phyloP scores from a whole-genome alignment of 1,140 invertebrate species.

The Nixonia krombeini region DNA sequence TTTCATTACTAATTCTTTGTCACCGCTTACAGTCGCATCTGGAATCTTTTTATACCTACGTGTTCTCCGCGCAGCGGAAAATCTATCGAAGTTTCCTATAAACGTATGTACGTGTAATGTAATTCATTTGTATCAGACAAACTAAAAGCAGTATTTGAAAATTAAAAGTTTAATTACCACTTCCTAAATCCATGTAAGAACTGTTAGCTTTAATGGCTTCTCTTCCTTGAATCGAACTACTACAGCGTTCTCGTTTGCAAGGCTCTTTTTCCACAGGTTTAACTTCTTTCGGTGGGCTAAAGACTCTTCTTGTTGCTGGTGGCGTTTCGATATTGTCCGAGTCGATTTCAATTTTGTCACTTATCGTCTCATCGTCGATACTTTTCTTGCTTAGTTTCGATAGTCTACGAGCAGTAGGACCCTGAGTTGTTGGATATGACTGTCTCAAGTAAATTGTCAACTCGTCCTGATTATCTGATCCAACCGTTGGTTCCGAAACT shows the following conservation, averaged over 20 bases:
- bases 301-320: slow-evolving; percentile 81
- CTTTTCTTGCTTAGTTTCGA: slow-evolving; percentile 54
- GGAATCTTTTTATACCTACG: slow-evolving; percentile 84
- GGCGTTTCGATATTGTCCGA: slow-evolving; percentile 93
- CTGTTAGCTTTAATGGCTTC: slow-evolving; percentile 48
- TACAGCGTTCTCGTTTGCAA: slow-evolving; percentile 67
- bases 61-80: slow-evolving; percentile 84
- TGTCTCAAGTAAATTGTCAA: slow-evolving; percentile 78
- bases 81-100: slow-evolving; percentile 86
- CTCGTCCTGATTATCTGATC: slow-evolving; percentile 67
- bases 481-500: slow-evolving; percentile 30
- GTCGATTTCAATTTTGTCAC: slow-evolving; percentile 87
- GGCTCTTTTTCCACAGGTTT: slow-evolving; percentile 72
- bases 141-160: no score
- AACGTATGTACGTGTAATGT: no score
- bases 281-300: slow-evolving; percentile 76
- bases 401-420: slow-evolving; percentile 45
- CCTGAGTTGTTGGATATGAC: slow-evolving; percentile 55
- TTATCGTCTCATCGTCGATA: slow-evolving; percentile 66
- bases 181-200: slow-evolving; percentile 61
- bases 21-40: slow-evolving; percentile 61
- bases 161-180: no score
- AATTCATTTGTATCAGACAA: no score
- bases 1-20: slow-evolving; percentile 73
- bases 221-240: slow-evolving; percentile 53